Evolutionary conservation across 2,888 invertebrate species (phyloP), one percentile per base, ranked within the genome.

Genomic region (Brachyopa scutellaris): DNA sequence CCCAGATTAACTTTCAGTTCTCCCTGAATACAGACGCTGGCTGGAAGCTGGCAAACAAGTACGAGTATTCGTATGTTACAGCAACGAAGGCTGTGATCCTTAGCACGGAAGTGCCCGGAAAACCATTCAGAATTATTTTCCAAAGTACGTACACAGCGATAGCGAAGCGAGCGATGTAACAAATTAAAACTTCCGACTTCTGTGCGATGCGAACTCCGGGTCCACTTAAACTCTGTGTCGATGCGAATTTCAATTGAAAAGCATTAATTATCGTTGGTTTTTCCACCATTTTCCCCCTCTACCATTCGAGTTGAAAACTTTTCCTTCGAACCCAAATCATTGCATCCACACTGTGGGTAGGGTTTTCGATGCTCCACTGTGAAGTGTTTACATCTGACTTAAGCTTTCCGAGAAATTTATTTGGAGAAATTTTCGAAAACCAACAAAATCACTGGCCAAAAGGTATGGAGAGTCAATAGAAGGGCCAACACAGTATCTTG

Each of bases 321-420:
- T 59, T 62, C 67, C 49, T 74, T 62, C 49, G 74, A 67, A 53
- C 29, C 29, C 57, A 64, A 70, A 55, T 36, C 64, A 66, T 36
- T 64, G 70, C 70, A 77, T 21, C 38, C 59, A 70, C 23, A 11
- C 7, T 33, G 49, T 13, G 64, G 26, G 15, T 29, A 9, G 26
- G 26, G 49, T 19, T 17, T n/a, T n/a, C n/a, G n/a, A n/a, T n/a
- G n/a, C n/a, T n/a, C n/a, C n/a, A n/a, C 29, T 19, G 8, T 49
- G 19, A n/a, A 82, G 70, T 82, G 77, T 77, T 82, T 82, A 77
- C 77, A 55, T 70, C 61, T 72, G 82, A 70, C 51, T 82, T 66
- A 55, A 82, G 77, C 77, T 77, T 77, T 77, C 70, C 31, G 21
- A 26, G 21, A 29, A 64, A 62, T 51, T 47, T 33, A 59, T 74